Conservation (phyloP, 2,888 invertebrate genomes). For the Diaprepes abbreviatus region DNA sequence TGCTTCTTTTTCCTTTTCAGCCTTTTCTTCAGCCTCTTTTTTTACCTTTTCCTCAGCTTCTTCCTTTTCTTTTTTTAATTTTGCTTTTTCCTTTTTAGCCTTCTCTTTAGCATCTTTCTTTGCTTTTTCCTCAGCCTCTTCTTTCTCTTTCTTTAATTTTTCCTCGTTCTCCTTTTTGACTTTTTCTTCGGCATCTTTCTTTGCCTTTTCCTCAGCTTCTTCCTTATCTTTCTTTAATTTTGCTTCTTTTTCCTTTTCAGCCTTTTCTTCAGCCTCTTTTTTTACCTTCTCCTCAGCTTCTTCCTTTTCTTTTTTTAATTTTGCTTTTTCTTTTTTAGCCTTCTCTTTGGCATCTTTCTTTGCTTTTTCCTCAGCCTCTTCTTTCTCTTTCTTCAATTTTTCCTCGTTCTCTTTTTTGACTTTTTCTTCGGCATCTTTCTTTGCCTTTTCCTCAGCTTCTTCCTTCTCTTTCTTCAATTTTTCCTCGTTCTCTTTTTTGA, state of each 20-base stretch:
- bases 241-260: constrained; percentile 7
- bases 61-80: constrained; percentile 39
- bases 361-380: constrained; percentile 29
- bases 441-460: constrained; percentile 41
- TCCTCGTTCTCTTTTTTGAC: constrained; percentile 42
- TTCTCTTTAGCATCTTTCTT: no score
- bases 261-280: constrained; percentile 43
- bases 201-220: constrained; percentile 38
- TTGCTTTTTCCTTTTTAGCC: no score
- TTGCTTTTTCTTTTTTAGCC: constrained; percentile 51
- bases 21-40: constrained; percentile 42
- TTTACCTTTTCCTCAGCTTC: constrained; percentile 44
- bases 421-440: constrained; percentile 40
- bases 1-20: no score
- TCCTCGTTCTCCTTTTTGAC: constrained; percentile 15
- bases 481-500: constrained; percentile 42
- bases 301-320: constrained; percentile 31
- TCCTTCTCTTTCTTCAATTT: constrained; percentile 39
- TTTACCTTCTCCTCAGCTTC: constrained; percentile 44
- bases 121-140: constrained; percentile 42
- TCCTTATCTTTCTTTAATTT: constrained; percentile 32
- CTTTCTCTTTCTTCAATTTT: constrained; percentile 17
- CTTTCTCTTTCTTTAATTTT: constrained; percentile 37
- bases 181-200: constrained; percentile 42
- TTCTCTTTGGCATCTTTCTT: constrained; percentile 35